phyloP scores from a whole-genome alignment of 2,113 vertebrate genomes.

The Pseudorectes ferrugineus region DNA sequence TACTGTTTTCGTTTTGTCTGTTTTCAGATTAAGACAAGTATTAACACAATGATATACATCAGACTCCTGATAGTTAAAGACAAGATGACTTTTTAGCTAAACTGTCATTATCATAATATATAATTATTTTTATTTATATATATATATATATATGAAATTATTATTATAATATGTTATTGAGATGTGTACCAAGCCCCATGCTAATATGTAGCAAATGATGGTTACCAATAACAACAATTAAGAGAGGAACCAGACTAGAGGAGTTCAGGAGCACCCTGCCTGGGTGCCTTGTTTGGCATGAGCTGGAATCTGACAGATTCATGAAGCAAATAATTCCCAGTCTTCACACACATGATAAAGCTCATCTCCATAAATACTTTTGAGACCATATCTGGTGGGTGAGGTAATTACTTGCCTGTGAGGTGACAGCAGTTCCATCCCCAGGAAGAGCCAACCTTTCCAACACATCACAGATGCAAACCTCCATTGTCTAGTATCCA shows the following conservation, averaged over 20 bases:
- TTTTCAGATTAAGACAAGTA: not conserved
- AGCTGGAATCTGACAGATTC: not conserved
- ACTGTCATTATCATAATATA: not conserved
- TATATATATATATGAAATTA: not conserved
- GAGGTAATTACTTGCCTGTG: not conserved
- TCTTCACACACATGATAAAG: not conserved
- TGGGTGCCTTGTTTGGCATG: not conserved
- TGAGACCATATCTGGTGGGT: not conserved
- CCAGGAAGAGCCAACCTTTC: not conserved
- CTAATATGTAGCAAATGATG: not conserved
- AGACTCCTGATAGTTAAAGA: not conserved
- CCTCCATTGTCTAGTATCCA: not conserved
- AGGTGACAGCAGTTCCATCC: not conserved
- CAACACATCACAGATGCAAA: not conserved
- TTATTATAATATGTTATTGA: not conserved
- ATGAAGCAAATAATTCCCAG: not conserved
- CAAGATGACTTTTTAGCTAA: not conserved
- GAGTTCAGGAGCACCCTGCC: not conserved
- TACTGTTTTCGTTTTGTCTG: not conserved
- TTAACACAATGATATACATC: not conserved
- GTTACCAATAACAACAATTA: not conserved
- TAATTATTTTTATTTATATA: no score
- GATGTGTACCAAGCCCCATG: not conserved
- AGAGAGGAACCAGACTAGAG: not conserved
- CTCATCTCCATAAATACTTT: not conserved